Percentiles rank a stretch among this genome's conserved stretches.
Conservation (phyloP, 1,140 invertebrate genomes). For the Sarcophaga bullata region DNA sequence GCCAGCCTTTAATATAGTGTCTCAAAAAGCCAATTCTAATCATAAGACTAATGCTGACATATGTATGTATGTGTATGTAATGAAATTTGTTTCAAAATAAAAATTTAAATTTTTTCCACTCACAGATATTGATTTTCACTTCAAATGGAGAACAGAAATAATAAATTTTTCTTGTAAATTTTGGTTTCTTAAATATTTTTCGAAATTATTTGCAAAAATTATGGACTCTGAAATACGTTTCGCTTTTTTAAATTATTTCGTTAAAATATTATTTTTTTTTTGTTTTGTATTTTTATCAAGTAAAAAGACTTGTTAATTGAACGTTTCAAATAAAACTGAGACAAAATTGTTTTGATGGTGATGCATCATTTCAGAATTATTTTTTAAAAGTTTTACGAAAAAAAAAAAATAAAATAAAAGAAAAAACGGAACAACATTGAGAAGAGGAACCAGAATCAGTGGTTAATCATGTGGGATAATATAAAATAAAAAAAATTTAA, state of each 20-base stretch:
- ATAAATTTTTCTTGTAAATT: not conserved
- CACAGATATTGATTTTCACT: too few species aligned
- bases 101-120: too few species aligned
- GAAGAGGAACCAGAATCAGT: slow-evolving; percentile 12
- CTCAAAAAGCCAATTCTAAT: too few species aligned
- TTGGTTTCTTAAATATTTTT: not conserved
- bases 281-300: not conserved
- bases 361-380: slow-evolving; percentile 9
- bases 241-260: not conserved
- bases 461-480: not conserved
- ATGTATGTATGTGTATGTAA: too few species aligned
- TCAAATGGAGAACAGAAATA: too few species aligned
- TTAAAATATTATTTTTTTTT: not conserved
- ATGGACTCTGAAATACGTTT: not conserved
- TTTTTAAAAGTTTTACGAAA: not conserved
- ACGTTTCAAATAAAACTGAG: slow-evolving; percentile 14
- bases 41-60: too few species aligned
- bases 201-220: too few species aligned
- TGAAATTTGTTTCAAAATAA: too few species aligned
- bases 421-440: slow-evolving; percentile 26
- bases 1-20: too few species aligned
- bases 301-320: slow-evolving; percentile 23
- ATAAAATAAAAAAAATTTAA: not conserved
- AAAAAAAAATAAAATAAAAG: too few species aligned
- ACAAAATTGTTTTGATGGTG: not conserved